Base-by-base conservation (phyloP, 2,888 invertebrate species). In the Scaptomyza caliginosa region DNA sequence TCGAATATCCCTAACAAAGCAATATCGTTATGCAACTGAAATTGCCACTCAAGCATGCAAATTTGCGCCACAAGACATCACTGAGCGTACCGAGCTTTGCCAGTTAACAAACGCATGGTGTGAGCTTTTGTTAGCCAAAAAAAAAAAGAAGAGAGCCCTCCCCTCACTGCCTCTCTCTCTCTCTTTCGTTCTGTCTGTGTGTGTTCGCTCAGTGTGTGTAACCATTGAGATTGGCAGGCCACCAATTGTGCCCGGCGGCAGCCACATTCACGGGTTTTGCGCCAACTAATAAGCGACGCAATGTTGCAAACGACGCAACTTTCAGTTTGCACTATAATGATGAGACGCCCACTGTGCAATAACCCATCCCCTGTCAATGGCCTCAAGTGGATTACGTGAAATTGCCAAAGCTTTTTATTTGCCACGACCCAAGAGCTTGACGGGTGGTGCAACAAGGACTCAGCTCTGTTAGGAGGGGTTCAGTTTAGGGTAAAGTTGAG, bases 191-290 rank as follows among this genome's bases (percentile, higher is more conserved):
- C n/a, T 30, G n/a, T 30, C 17, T 17, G 32, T 21, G 2, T 28
- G n/a, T n/a, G n/a, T 5, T 10, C 13, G 11, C n/a, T 30, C n/a
- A n/a, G n/a, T 30, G n/a, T 17, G 32, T 21, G 2, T 28, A 8
- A 11, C 28, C 45, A 46, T 19, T 46, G 46, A 3, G 48, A 42
- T 16, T 50, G 54, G 55, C 75, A 71, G 62, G 62, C 87, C 82
- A 78, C 73, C 82, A 85, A 87, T 85, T 82, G 77, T 83, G 74
- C 84, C 83, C 77, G 39, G 77, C 64, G 81, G 83, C 88, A 57
- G 86, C 83, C 83, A 62, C 88, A 87, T 87, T 66, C 58, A 45
- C 45, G 74, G 82, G 77, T 80, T 46, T 30, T 77, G 62, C 67
- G 46, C 67, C 59, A 81, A 84, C 84, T 84, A 81, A 86, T 84